A percentile compares a stretch with the other conserved stretches of the same genome.
These are phyloP conservation scores for Drosophila rufa DNA, from an alignment of 1,140 invertebrate genomes.

Conservation along the genomic window DNA sequence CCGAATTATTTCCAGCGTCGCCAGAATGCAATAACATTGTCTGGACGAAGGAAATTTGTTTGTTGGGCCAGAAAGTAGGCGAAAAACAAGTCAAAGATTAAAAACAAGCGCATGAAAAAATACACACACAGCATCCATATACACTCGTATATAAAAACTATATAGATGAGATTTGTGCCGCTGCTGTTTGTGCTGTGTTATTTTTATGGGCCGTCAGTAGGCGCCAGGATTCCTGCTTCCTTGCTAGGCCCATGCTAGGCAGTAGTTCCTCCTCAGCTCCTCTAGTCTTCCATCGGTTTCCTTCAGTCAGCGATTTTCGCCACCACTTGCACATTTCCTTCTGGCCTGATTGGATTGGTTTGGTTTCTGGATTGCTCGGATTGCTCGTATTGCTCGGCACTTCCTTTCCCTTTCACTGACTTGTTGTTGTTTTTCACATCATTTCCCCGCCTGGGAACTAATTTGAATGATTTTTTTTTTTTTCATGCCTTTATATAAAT, in stretches of 20 bases:
- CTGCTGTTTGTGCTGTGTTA: constrained; percentile 61
- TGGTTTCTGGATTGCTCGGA: constrained; percentile 15
- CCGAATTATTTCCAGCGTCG: constrained; percentile 46
- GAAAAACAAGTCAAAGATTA: constrained; percentile 80
- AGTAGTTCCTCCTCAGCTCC: constrained; percentile 13
- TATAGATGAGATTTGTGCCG: constrained; percentile 46
- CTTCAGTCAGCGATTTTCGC: constrained; percentile 68
- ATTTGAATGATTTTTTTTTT: constrained; percentile 75
- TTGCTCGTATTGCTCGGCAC: constrained; percentile 1
- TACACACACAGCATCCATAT: constrained; percentile 9
- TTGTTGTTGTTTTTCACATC: constrained; percentile 48
- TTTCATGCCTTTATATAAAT: constrained; percentile 36
- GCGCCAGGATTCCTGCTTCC: constrained; percentile 80
- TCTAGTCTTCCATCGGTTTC: constrained; percentile 17
- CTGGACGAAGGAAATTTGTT: constrained; percentile 58
- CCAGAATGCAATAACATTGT: constrained; percentile 82
- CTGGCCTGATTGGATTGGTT: constrained; percentile 68
- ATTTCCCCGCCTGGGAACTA: constrained; percentile 55
- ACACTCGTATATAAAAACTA: constrained; percentile 18
- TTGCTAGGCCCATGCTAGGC: constrained; percentile 44
- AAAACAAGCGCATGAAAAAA: constrained; percentile 72
- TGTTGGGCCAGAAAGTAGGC: constrained; percentile 45
- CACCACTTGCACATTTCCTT: constrained; percentile 77
- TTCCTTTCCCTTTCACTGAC: constrained; percentile 46
- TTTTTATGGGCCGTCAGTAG: constrained; percentile 75